Base-by-base conservation (phyloP, 2,797 vertebrate species). In the Catamblyrhynchus diadema region DNA sequence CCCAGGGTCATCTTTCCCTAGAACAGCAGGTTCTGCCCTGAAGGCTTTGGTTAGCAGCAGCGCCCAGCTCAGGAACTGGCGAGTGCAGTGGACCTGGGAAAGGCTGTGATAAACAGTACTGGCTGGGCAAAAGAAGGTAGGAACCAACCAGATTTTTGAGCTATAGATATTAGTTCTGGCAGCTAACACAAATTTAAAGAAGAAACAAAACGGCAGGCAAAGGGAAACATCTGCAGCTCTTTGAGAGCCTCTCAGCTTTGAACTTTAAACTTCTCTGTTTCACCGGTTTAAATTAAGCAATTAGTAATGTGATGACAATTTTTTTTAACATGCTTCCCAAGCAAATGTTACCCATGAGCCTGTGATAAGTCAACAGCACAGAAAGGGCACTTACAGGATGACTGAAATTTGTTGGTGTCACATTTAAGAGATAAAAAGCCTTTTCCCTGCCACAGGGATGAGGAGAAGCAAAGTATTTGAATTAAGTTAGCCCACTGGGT, bases 211-310 rank as follows among this genome's bases (percentile, higher is more conserved):
- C 44, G 92, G 50, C 32, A 22, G 73, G 59, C 30, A 4, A 10
- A 10, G 54, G 92, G 91, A 97, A 98, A 86, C 93, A 97, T 78
- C 96, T 98, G 96, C 92, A 56, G 61, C 45, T 86, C 61, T 69
- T 54, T 12, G 15, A 72, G 57, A 57, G 30, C 28, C 65, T 28
- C 45, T 91, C 59, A 12, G 70, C 69, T 95, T 72, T 83, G 79
- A 96, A 66, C 45, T 44, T 66, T 59, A 25, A 69, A 62, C 33
- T 45, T 64, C 75, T 81, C 88, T 84, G 59, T 90, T 90, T 85
- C 71, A 59, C 2, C 0, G 0, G 42, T 82, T 84, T 89, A 82
- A 93, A 88, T 77, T 24, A 77, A 60, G 50, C 57, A 85, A 78
- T 91, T 86, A 80, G 41, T 60, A 64, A 77, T 5, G 10, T 22